Evolutionary conservation across 1,140 invertebrate species (phyloP).

Genomic region (Drosophila novamexicana): DNA sequence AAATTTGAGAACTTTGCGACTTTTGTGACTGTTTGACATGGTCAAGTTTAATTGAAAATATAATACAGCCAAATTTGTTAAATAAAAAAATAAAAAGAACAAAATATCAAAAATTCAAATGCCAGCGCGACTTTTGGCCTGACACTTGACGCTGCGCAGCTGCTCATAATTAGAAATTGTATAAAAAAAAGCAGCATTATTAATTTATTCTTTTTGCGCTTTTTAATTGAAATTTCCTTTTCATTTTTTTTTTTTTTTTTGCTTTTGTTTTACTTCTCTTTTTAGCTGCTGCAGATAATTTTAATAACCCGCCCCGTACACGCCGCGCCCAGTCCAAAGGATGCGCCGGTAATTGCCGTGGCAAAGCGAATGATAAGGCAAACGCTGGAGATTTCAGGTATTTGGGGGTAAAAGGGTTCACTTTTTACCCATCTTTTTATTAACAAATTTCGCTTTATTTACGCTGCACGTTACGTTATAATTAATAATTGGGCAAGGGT

Average conservation of each 20-base stretch:
- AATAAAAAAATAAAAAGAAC: slow-evolving; percentile 59
- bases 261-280: slow-evolving; percentile 19
- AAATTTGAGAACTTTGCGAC: slow-evolving; percentile 30
- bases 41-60: slow-evolving; percentile 82
- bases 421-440: slow-evolving; percentile 69
- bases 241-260: slow-evolving; percentile 28
- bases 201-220: slow-evolving; percentile 76
- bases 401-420: slow-evolving; percentile 55
- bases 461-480: slow-evolving; percentile 77
- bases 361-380: slow-evolving; percentile 61
- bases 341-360: slow-evolving; percentile 76
- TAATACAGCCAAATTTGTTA: slow-evolving; percentile 66
- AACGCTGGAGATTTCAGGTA: slow-evolving; percentile 5
- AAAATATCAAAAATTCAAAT: slow-evolving; percentile 26
- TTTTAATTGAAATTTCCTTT: slow-evolving; percentile 76
- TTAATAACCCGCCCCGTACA: slow-evolving; percentile 61
- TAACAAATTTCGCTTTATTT: slow-evolving; percentile 80
- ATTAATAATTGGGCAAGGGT: slow-evolving; percentile 64
- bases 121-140: slow-evolving; percentile 38
- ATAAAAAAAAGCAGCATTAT: slow-evolving; percentile 46
- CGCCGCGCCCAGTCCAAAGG: slow-evolving; percentile 47
- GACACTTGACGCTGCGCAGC: slow-evolving; percentile 74
- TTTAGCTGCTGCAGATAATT: slow-evolving; percentile 51
- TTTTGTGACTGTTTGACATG: slow-evolving; percentile 67
- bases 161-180: slow-evolving; percentile 78